Percentiles rank a stretch among this genome's conserved stretches.
phyloP scores from a whole-genome alignment of 2,888 invertebrate species.

The Apeira syringaria region DNA sequence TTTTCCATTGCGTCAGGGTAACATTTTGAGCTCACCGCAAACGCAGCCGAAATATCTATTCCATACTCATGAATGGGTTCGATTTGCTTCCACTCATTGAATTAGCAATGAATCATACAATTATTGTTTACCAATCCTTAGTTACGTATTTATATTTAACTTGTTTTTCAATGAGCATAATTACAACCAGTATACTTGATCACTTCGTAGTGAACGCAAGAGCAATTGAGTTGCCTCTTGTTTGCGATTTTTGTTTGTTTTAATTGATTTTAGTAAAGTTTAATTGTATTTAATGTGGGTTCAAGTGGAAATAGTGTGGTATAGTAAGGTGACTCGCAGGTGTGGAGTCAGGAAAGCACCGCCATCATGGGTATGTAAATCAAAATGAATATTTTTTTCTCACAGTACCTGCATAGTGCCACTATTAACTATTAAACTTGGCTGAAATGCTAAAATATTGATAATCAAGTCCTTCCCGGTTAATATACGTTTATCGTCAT shows the following conservation, averaged over 20 bases:
- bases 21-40: constrained; percentile 11
- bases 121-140: constrained; percentile 6
- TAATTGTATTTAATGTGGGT: constrained; percentile 8
- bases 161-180: constrained; percentile 43
- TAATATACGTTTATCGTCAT: too few relatives aligned
- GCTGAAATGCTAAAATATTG: too few relatives aligned
- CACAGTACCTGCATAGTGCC: too few relatives aligned
- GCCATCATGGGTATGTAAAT: constrained; percentile 13
- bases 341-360: constrained; percentile 2
- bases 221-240: constrained; percentile 23
- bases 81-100: constrained; percentile 30
- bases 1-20: constrained; percentile 14
- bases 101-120: constrained; percentile 38
- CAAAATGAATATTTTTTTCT: too few relatives aligned
- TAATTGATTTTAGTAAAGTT: constrained; percentile 1
- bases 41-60: background rate
- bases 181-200: constrained; percentile 45
- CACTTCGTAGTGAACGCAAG: constrained; percentile 41
- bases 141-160: constrained; percentile 44
- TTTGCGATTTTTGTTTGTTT: background rate
- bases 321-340: constrained; percentile 15
- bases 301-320: constrained; percentile 22
- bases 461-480: too few relatives aligned
- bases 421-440: too few relatives aligned
- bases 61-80: constrained; percentile 1